A percentile compares a stretch with the other conserved stretches of the same genome.
phyloP scores from a whole-genome alignment of 30 jellyfish, hydroid and myxozoan genomes.

The Aurelia sp. region DNA sequence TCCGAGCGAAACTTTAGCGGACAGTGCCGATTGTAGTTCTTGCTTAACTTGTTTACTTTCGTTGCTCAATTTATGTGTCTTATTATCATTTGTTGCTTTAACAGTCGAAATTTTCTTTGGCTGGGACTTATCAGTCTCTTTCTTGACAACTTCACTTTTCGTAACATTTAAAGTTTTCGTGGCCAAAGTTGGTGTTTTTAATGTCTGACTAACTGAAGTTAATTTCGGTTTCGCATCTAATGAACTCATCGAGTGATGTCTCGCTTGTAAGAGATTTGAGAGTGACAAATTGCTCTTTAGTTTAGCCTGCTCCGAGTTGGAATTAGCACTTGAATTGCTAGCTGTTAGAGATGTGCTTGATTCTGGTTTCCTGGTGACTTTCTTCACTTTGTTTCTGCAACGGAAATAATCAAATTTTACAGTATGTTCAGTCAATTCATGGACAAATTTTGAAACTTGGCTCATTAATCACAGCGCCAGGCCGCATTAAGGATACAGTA shows the following conservation, averaged over 20 bases:
- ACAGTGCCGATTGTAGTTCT: not conserved
- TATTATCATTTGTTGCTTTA: not conserved
- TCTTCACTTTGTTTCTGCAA: constrained; percentile 52
- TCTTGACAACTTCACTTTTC: not conserved
- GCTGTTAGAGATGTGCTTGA: constrained; percentile 4
- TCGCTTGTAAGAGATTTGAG: constrained; percentile 9
- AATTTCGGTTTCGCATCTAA: not conserved
- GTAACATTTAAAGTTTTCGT: not conserved
- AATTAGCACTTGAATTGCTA: not conserved
- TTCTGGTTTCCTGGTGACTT: constrained; percentile 44
- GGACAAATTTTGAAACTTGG: too few relatives aligned
- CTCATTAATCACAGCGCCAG: too few relatives aligned
- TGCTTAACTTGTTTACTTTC: not conserved
- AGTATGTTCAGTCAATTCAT: not conserved
- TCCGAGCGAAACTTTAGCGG: not conserved
- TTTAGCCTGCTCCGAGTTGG: constrained; percentile 13
- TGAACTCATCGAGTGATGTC: not conserved
- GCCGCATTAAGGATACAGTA: too few relatives aligned
- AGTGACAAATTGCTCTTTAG: constrained; percentile 13
- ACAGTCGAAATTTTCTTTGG: not conserved
- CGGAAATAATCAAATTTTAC: not conserved
- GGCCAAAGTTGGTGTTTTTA: not conserved
- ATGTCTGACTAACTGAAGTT: not conserved
- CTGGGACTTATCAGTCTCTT: not conserved
- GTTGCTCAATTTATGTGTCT: not conserved